These are phyloP conservation scores for Sarcophaga caerulescens DNA, from an alignment of 2,888 invertebrate species.

Conservation along the genomic window DNA sequence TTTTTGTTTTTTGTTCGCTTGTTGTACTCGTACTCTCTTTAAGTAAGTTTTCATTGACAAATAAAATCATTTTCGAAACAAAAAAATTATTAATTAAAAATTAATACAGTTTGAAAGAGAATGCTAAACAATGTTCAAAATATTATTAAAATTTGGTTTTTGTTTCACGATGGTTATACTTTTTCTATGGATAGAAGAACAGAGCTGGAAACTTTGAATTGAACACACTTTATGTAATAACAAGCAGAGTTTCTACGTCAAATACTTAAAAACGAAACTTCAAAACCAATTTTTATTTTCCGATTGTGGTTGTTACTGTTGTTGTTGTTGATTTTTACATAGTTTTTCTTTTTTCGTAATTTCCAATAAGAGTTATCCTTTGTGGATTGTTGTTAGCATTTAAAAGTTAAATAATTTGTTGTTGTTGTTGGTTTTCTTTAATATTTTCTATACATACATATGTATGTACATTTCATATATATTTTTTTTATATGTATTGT, in stretches of 20 bases:
- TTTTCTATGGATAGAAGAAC: neutral
- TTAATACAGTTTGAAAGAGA: neutral
- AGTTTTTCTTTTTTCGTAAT: no score
- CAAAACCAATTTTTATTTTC: neutral
- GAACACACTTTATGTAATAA: neutral
- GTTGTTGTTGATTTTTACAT: neutral
- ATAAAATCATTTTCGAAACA: slow-evolving; percentile 10
- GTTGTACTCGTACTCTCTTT: no score
- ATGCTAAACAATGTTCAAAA: neutral
- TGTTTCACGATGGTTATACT: neutral
- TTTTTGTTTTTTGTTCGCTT: slow-evolving; percentile 2
- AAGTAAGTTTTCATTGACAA: neutral
- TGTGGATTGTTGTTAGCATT: slow-evolving; percentile 4
- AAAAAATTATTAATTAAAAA: neutral
- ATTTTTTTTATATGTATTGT: slow-evolving; percentile 46
- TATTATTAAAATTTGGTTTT: neutral
- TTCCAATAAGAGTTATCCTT: no score
- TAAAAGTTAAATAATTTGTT: slow-evolving; percentile 31
- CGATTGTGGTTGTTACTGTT: no score
- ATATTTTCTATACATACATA: neutral
- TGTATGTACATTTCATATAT: neutral
- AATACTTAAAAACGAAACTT: neutral
- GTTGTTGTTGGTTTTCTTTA: neutral
- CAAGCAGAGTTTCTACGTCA: neutral
- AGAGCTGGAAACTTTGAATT: neutral